Evolutionary conservation across 2,113 vertebrate genomes (phyloP).

Genomic region (Aegotheles bennettii): DNA sequence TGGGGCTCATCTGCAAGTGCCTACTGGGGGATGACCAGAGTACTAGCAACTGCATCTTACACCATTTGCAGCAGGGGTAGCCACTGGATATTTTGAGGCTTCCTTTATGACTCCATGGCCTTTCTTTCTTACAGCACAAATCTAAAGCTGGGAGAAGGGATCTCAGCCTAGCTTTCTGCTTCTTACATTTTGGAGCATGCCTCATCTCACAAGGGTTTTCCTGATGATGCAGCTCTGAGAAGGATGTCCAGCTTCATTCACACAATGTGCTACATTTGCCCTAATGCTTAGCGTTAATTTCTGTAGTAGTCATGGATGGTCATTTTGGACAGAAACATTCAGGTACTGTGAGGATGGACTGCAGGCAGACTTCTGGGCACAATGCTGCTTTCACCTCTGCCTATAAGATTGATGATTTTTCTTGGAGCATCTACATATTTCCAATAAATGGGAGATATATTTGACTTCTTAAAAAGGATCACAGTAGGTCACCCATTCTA

Average conservation of each 20-base stretch:
- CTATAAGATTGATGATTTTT: not conserved
- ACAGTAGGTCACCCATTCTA: not conserved
- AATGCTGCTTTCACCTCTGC: not conserved
- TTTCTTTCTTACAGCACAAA: not conserved
- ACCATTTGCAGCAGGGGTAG: not conserved
- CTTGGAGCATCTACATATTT: not conserved
- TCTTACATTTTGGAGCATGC: not conserved
- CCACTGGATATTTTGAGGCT: not conserved
- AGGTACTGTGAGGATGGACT: not conserved
- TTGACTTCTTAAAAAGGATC: not conserved
- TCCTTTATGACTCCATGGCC: not conserved
- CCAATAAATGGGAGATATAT: not conserved
- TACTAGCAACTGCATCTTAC: not conserved
- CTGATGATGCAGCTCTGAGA: not conserved
- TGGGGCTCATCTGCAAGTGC: not conserved
- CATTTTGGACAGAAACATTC: not conserved
- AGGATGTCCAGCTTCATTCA: not conserved
- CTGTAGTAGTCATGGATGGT: not conserved
- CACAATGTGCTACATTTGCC: not conserved
- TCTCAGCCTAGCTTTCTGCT: not conserved
- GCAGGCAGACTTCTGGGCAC: not conserved
- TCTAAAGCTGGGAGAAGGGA: not conserved
- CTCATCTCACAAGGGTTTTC: not conserved
- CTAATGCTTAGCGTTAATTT: not conserved
- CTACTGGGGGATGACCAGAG: not conserved